A percentile compares a stretch with the other conserved stretches of the same genome.
These are phyloP conservation scores for Rynchops niger DNA, from an alignment of 2,113 vertebrate species.

Conservation along the genomic window DNA sequence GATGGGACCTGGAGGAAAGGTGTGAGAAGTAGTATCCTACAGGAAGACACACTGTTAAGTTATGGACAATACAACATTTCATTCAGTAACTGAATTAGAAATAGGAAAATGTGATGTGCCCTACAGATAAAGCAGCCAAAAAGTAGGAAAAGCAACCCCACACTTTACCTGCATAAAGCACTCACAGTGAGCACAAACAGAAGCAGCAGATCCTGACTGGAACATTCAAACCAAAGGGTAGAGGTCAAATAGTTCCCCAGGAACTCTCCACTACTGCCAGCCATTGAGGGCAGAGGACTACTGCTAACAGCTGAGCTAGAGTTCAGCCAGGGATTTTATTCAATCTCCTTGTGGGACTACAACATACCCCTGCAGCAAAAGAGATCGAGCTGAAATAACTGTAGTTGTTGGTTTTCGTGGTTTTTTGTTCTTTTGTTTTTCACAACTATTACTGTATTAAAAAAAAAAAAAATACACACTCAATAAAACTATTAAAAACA, in stretches of 20 bases:
- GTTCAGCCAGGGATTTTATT: constrained; percentile 63
- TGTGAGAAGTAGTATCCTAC: constrained; percentile 1
- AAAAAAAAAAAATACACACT: constrained; percentile 32
- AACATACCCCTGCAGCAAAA: constrained; percentile 69
- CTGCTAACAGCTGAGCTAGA: constrained; percentile 68
- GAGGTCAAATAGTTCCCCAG: constrained; percentile 61
- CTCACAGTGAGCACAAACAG: constrained; percentile 68
- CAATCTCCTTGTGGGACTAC: constrained; percentile 65
- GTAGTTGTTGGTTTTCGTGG: not conserved
- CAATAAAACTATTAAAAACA: not conserved
- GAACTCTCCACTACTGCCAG: constrained; percentile 69
- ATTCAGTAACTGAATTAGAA: constrained; percentile 20
- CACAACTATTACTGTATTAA: constrained; percentile 25
- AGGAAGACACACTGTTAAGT: constrained; percentile 28
- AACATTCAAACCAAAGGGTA: constrained; percentile 62
- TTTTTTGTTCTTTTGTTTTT: not conserved
- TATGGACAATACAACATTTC: not conserved
- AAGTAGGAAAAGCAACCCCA: constrained; percentile 65
- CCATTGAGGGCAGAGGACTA: constrained; percentile 65
- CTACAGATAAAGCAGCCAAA: constrained; percentile 52
- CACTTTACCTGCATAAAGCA: constrained; percentile 68
- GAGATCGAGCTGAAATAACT: constrained; percentile 64
- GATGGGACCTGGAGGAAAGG: not conserved
- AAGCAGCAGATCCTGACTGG: constrained; percentile 67
- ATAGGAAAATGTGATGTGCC: constrained; percentile 30